Base-by-base conservation (phyloP, 2,113 vertebrate genomes). In the Etheostoma spectabile region DNA sequence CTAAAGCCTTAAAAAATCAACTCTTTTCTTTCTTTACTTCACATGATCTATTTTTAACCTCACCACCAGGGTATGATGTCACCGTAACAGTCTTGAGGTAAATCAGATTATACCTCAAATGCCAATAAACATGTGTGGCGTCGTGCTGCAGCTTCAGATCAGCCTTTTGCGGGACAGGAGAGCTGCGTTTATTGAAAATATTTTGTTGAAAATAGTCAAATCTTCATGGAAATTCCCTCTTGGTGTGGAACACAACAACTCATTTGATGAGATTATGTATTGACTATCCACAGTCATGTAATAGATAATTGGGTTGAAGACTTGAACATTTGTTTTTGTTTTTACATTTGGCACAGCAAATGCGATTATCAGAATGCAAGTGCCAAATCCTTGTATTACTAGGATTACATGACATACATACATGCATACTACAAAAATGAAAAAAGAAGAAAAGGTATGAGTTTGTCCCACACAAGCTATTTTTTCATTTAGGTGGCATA, bases 91-190 rank as follows among this genome's bases (percentile, higher is more conserved):
- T 42, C 27, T 24, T 13, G 45, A 53, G 64, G 30, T 30, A 60
- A 77, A 77, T 87, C 30, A 6, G 24, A 77, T 87, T 79, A 79
- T n/a, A n/a, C 59, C 2, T 46, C 22, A 46, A 64, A 74, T 8
- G 1, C 1, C 21, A 66, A 38, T 24, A 35, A 55, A 64, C 19
- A 57, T 2, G 49, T 45, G 21, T 42, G 22, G 24, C 0, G 12
- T 38, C 7, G 5, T 16, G 46, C 61, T 53, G 46, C 33, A 0
- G 35, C 3, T 8, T 61, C 46, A 46, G 21, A 77, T 35, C 16
- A 19, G 12, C 33, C 45, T 13, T 64, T 53, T 73, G 48, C 57
- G 21, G 56, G 24, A 27, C 27, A 18, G 56, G 52, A 52, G 27
- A 14, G 73, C 11, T 1, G 22, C 13, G 57, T 55, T 55, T 66